Percentiles rank a stretch among this genome's conserved stretches.
Evolutionary conservation across 2,797 vertebrate species (phyloP).

Genomic region (Tragelaphus eurycerus): DNA sequence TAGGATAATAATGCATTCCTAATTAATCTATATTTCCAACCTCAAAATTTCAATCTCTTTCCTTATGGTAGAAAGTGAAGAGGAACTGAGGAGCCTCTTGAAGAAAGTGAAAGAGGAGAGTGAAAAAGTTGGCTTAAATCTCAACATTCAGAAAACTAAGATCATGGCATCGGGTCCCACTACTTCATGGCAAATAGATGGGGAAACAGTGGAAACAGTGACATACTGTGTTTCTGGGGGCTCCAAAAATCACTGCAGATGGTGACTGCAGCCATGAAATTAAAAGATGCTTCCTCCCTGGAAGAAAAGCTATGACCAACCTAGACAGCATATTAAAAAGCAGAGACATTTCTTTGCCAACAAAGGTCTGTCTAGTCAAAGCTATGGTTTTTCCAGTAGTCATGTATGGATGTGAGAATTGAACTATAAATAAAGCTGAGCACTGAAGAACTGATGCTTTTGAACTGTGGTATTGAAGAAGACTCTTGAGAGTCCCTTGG

Average conservation of each 20-base stretch:
- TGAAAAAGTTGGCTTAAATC: background rate
- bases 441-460: background rate
- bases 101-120: background rate
- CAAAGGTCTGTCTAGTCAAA: background rate
- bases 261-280: background rate
- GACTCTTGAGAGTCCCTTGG: background rate
- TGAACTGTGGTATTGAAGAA: background rate
- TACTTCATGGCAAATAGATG: background rate
- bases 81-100: background rate
- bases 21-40: background rate
- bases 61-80: background rate
- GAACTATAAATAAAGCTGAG: background rate
- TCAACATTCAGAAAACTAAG: background rate
- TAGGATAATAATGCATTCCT: background rate
- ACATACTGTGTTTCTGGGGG: background rate
- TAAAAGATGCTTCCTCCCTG: background rate
- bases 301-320: background rate
- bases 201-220: background rate
- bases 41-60: background rate
- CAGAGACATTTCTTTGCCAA: background rate
- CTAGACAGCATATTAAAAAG: background rate
- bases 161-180: background rate
- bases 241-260: background rate
- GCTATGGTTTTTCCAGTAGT: background rate
- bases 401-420: background rate